These are phyloP conservation scores for Megalopta genalis DNA, from an alignment of 1,140 invertebrate genomes.

Conservation along the genomic window DNA sequence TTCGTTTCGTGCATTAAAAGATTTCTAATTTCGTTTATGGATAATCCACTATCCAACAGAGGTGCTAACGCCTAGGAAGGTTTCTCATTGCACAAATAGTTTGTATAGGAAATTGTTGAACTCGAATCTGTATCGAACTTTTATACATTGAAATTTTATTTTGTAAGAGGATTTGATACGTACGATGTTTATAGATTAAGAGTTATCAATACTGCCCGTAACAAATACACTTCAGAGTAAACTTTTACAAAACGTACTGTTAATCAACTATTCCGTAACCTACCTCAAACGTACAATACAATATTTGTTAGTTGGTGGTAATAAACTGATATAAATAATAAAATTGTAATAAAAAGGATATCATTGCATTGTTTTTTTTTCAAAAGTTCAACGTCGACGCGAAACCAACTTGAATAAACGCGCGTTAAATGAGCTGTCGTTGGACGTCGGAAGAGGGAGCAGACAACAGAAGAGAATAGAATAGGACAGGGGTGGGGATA, in stretches of 20 bases:
- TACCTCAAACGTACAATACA: neutral
- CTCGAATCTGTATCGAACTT: constrained; percentile 1
- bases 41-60: neutral
- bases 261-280: neutral
- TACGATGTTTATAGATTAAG: constrained; percentile 8
- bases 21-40: neutral
- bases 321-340: constrained; percentile 14
- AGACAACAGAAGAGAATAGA: neutral
- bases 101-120: constrained; percentile 15
- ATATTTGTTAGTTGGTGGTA: constrained; percentile 1
- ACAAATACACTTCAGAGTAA: neutral
- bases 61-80: neutral
- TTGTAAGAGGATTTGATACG: constrained; percentile 25
- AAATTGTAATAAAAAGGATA: neutral
- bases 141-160: constrained; percentile 24
- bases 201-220: neutral
- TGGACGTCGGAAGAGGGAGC: too few relatives aligned
- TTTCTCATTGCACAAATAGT: neutral
- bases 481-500: neutral
- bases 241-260: neutral
- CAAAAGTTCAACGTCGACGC: neutral
- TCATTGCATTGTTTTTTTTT: neutral
- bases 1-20: constrained; percentile 9
- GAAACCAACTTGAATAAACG: neutral
- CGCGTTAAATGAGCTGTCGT: neutral